A percentile compares a stretch with the other conserved stretches of the same genome.
phyloP scores from a whole-genome alignment of 2,888 invertebrate genomes.

The Choristoneura rosaceana region DNA sequence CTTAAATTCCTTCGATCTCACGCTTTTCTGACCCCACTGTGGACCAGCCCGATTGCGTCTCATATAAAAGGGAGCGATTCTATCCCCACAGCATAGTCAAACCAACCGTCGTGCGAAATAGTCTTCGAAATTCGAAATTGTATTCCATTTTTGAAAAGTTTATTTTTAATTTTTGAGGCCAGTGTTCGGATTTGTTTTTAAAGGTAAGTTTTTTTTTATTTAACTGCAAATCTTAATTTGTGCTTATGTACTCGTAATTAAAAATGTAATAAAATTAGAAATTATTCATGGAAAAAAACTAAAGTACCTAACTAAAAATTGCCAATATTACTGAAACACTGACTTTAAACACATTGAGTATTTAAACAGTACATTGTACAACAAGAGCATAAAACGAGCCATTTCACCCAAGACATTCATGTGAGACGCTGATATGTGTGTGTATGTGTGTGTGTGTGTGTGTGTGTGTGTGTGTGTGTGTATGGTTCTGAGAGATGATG shows the following conservation, averaged over 20 bases:
- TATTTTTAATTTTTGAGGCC: constrained; percentile 21
- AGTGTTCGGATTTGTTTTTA: constrained; percentile 26
- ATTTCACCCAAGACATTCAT: too few relatives aligned
- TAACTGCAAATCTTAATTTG: neutral
- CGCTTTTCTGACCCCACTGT: constrained; percentile 23
- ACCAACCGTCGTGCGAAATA: constrained; percentile 29
- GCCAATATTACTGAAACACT: too few relatives aligned
- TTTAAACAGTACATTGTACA: too few relatives aligned
- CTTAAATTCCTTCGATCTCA: neutral
- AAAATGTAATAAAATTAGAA: too few relatives aligned
- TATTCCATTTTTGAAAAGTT: constrained; percentile 23
- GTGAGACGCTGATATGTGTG: too few relatives aligned
- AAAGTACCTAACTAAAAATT: too few relatives aligned
- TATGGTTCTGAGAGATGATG: too few relatives aligned
- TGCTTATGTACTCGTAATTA: neutral
- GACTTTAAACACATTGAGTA: too few relatives aligned
- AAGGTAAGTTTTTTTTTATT: constrained; percentile 12
- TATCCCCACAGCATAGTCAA: constrained; percentile 28
- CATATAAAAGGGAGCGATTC: constrained; percentile 38
- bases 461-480: too few relatives aligned
- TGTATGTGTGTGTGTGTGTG: too few relatives aligned
- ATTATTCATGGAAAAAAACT: too few relatives aligned
- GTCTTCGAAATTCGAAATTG: constrained; percentile 32
- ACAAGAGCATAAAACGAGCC: too few relatives aligned
- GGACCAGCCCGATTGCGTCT: constrained; percentile 18